phyloP scores from a whole-genome alignment of 2,888 invertebrate genomes.

The Priocnemis perturbator region DNA sequence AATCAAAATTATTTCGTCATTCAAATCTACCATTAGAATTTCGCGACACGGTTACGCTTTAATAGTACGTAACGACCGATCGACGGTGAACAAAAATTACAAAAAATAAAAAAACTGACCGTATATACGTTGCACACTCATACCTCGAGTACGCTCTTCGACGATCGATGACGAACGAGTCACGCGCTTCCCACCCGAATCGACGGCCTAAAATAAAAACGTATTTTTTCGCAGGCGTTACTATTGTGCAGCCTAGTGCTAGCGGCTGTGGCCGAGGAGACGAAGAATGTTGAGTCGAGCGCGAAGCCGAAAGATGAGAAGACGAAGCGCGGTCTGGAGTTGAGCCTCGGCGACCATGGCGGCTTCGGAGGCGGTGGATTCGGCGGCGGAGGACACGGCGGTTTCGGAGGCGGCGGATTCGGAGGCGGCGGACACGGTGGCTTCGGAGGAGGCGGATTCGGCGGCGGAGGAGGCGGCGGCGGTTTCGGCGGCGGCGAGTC shows the following conservation, averaged over 20 bases:
- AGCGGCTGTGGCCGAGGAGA: slow-evolving; percentile 59
- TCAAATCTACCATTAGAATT: too few relatives aligned
- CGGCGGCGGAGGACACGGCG: slow-evolving; percentile 44
- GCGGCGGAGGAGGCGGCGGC: slow-evolving; percentile 25
- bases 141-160: too few relatives aligned
- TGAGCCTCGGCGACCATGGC: slow-evolving; percentile 61
- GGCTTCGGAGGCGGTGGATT: slow-evolving; percentile 45
- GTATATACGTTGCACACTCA: too few relatives aligned
- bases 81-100: too few relatives aligned
- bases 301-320: slow-evolving; percentile 55
- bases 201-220: not conserved
- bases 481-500: slow-evolving; percentile 41
- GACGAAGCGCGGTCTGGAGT: slow-evolving; percentile 66
- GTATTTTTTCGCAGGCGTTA: slow-evolving; percentile 54
- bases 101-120: too few relatives aligned
- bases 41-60: too few relatives aligned
- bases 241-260: slow-evolving; percentile 64
- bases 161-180: too few relatives aligned
- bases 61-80: too few relatives aligned
- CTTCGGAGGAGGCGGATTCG: slow-evolving; percentile 43
- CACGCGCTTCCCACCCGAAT: too few relatives aligned
- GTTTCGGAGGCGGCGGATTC: slow-evolving; percentile 37
- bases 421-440: slow-evolving; percentile 39
- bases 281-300: slow-evolving; percentile 46
- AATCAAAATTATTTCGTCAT: too few relatives aligned